phyloP scores from a whole-genome alignment of 2,113 vertebrate genomes.

The Suricata suricatta region DNA sequence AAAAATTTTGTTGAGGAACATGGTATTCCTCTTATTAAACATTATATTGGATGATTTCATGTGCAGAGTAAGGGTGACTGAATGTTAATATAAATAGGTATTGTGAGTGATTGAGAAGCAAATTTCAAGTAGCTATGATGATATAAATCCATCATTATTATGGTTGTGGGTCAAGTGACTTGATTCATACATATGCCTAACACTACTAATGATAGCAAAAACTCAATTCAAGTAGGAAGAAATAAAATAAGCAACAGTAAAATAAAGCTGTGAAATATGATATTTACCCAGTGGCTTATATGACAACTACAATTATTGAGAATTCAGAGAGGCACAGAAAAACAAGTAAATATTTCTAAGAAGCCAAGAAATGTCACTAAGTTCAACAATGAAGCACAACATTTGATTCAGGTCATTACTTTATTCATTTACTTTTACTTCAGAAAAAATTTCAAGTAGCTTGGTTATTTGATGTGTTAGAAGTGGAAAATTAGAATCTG shows the following conservation, averaged over 20 bases:
- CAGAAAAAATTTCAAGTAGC: not conserved
- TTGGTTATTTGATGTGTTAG: conserved; percentile 1
- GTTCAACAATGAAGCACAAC: not conserved
- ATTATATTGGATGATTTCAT: not conserved
- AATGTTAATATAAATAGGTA: not conserved
- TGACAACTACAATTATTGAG: not conserved
- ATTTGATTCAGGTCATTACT: not conserved
- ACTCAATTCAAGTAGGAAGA: not conserved
- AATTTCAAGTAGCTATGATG: not conserved
- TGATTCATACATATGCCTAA: not conserved
- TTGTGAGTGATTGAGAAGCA: not conserved
- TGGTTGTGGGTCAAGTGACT: not conserved
- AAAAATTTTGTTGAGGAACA: not conserved
- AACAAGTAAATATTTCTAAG: conserved; percentile 3
- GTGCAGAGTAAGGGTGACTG: not conserved
- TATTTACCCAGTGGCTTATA: not conserved
- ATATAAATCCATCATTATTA: not conserved
- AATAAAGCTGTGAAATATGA: not conserved
- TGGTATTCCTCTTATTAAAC: not conserved
- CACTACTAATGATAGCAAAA: not conserved
- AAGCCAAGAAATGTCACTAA: not conserved
- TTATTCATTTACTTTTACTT: conserved; percentile 49
- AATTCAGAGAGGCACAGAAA: not conserved
- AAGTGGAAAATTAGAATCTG: conserved; percentile 27
- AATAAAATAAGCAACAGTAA: not conserved